phyloP scores from a whole-genome alignment of 1,140 invertebrate genomes.

The Drosophila ogumai region DNA sequence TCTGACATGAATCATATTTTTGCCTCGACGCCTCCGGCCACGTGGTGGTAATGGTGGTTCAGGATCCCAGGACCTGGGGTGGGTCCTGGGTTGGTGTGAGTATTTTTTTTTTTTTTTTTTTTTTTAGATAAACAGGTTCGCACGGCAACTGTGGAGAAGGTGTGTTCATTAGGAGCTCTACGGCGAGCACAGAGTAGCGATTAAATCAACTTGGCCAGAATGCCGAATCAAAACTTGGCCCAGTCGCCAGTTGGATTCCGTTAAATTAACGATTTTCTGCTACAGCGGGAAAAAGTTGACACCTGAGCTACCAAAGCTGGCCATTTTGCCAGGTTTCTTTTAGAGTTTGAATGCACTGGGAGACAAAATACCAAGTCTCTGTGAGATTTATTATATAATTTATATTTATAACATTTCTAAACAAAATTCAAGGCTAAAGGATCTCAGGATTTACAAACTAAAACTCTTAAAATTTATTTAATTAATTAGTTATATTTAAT shows the following conservation, averaged over 20 bases:
- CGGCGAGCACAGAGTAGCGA: slow-evolving; percentile 20
- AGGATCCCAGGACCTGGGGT: not conserved
- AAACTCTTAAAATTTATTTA: too few relatives aligned
- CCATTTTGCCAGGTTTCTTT: slow-evolving; percentile 1
- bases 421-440: too few relatives aligned
- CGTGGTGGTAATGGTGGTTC: not conserved
- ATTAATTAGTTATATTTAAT: too few relatives aligned
- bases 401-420: too few relatives aligned
- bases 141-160: slow-evolving; percentile 1
- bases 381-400: not conserved
- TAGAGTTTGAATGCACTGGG: not conserved
- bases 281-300: slow-evolving; percentile 42
- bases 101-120: too few relatives aligned
- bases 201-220: slow-evolving; percentile 40
- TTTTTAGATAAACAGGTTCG: slow-evolving; percentile 26
- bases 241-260: not conserved
- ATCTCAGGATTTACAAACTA: too few relatives aligned
- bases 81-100: too few relatives aligned
- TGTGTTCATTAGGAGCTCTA: slow-evolving; percentile 24
- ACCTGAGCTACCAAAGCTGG: slow-evolving; percentile 27
- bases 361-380: not conserved
- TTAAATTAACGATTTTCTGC: slow-evolving; percentile 35
- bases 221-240: slow-evolving; percentile 21
- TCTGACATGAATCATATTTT: slow-evolving; percentile 71
- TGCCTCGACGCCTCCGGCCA: slow-evolving; percentile 54